Conservation (phyloP, 1,140 invertebrate species). For the Ostrea denselamellosa region DNA sequence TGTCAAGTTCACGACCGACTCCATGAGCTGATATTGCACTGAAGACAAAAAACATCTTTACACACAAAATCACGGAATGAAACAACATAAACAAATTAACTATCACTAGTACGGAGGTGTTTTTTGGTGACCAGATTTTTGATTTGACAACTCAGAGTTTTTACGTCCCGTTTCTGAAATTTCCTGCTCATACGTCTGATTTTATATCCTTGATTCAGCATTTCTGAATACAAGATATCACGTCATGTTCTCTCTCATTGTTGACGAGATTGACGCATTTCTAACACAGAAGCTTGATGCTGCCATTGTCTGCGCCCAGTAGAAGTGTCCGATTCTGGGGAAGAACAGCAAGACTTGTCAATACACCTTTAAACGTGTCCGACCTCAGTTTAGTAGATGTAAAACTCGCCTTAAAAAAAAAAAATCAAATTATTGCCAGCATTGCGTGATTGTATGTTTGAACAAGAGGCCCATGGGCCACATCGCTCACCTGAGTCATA, state of each 20-base stretch:
- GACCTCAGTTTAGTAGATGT: constrained; percentile 91
- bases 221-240: background rate
- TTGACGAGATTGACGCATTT: background rate
- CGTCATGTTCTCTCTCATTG: too few relatives aligned
- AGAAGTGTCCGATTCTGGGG: constrained; percentile 93
- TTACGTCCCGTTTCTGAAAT: too few relatives aligned
- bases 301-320: constrained; percentile 93
- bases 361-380: constrained; percentile 93
- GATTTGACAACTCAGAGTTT: background rate
- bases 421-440: background rate
- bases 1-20: background rate
- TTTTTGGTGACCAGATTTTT: background rate
- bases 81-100: background rate
- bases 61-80: background rate
- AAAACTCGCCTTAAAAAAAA: constrained; percentile 84
- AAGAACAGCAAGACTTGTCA: constrained; percentile 92
- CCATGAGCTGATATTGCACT: background rate
- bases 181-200: too few relatives aligned
- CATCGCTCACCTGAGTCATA: too few relatives aligned
- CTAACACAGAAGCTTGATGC: constrained; percentile 82
- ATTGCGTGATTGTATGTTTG: too few relatives aligned
- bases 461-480: too few relatives aligned
- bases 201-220: background rate
- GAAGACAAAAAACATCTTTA: background rate
- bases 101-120: background rate